Conservation (phyloP, 2,113 vertebrate genomes). For the Talpa occidentalis region DNA sequence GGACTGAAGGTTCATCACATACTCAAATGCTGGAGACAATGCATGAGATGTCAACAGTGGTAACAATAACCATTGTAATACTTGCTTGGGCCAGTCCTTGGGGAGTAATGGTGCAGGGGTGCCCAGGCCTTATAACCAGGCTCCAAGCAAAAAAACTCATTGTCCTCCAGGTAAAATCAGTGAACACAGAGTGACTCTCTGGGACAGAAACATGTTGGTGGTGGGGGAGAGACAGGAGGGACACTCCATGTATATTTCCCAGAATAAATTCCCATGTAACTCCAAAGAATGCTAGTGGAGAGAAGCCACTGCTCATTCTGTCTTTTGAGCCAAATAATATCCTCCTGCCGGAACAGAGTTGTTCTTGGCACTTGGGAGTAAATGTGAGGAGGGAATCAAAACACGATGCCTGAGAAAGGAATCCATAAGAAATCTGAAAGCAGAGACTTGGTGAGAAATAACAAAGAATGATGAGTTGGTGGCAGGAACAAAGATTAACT, state of each 20-base stretch:
- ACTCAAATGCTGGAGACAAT: slow-evolving; percentile 48
- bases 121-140: background rate
- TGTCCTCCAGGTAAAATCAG: background rate
- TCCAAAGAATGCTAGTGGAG: background rate
- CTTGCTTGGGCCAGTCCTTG: background rate
- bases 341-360: slow-evolving; percentile 28
- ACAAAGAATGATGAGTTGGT: background rate
- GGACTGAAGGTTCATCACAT: slow-evolving; percentile 32
- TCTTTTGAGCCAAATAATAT: slow-evolving; percentile 45
- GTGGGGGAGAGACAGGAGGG: background rate
- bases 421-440: slow-evolving; percentile 43
- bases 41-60: background rate
- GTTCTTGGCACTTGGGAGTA: slow-evolving; percentile 57
- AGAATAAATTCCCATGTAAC: slow-evolving; percentile 36
- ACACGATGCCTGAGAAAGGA: slow-evolving; percentile 24
- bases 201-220: background rate
- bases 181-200: background rate
- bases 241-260: slow-evolving; percentile 9
- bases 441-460: slow-evolving; percentile 6
- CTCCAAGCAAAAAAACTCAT: background rate
- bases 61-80: background rate
- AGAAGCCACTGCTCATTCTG: background rate
- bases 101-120: background rate
- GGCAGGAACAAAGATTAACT: slow-evolving; percentile 57
- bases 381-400: slow-evolving; percentile 53